Conservation (phyloP, 2,797 vertebrate genomes). For the Urosaurus nigricauda region DNA sequence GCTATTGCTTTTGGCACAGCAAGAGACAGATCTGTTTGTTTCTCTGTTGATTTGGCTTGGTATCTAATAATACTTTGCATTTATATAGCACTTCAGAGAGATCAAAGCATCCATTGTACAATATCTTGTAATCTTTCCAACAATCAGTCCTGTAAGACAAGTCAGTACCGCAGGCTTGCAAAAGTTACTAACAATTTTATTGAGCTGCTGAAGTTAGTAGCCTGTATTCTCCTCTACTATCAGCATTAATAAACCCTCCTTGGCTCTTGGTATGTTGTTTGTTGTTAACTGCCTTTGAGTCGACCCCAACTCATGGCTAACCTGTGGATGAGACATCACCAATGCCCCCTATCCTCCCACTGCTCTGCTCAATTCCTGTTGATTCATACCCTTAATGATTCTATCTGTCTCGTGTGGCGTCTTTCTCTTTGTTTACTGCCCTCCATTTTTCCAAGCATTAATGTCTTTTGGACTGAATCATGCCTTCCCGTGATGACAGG, state of each 20-base stretch:
- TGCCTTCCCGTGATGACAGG: too few species aligned
- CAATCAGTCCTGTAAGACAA: neutral
- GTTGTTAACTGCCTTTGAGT: too few species aligned
- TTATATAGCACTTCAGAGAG: neutral
- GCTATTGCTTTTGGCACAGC: constrained; percentile 48
- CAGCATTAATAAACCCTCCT: neutral
- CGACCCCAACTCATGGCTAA: too few species aligned
- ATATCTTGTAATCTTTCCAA: constrained; percentile 6
- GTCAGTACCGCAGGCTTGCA: neutral
- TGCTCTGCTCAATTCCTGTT: too few species aligned
- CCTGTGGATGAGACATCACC: too few species aligned
- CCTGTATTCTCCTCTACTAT: neutral
- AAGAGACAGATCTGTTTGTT: constrained; percentile 27
- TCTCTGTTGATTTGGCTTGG: neutral
- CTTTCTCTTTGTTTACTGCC: too few species aligned
- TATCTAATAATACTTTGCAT: constrained; percentile 2
- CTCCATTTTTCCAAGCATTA: too few species aligned
- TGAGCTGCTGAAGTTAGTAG: neutral
- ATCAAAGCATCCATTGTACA: neutral
- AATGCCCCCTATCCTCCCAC: too few species aligned
- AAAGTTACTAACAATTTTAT: neutral
- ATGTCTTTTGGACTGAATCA: too few species aligned
- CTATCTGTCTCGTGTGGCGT: too few species aligned
- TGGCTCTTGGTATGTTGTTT: too few species aligned
- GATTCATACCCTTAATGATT: too few species aligned